Evolutionary conservation across 1,140 invertebrate species (phyloP).

Genomic region (Drosophila mayri): DNA sequence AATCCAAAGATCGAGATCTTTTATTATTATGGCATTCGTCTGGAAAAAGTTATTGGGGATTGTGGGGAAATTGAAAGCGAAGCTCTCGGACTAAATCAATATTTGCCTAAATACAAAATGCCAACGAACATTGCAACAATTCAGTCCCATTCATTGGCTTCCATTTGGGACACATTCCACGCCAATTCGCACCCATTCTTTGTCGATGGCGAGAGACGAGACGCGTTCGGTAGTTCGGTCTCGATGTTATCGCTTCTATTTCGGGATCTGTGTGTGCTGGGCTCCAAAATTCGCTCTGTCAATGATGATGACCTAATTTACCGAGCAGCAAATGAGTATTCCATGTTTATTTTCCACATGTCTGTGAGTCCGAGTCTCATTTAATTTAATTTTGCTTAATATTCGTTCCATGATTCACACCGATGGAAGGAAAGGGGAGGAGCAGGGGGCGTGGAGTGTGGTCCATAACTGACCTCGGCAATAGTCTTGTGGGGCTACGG

Average conservation of each 20-base stretch:
- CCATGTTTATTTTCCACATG: slow-evolving; percentile 33
- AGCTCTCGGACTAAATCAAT: slow-evolving; percentile 3
- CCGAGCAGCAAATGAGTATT: slow-evolving; percentile 19
- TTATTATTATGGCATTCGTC: slow-evolving; percentile 37
- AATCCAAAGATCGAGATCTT: slow-evolving; percentile 30
- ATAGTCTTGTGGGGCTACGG: slow-evolving; percentile 36
- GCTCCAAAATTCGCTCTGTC: slow-evolving; percentile 41
- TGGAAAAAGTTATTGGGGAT: slow-evolving; percentile 12
- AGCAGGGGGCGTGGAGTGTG: background rate
- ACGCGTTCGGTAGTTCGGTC: slow-evolving; percentile 5
- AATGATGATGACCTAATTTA: slow-evolving; percentile 71
- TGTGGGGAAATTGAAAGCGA: background rate
- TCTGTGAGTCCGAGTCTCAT: slow-evolving; percentile 20
- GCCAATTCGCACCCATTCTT: slow-evolving; percentile 19
- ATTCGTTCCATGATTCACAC: slow-evolving; percentile 52
- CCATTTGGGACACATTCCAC: slow-evolving; percentile 29
- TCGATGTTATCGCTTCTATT: slow-evolving; percentile 48
- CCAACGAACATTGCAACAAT: slow-evolving; percentile 16
- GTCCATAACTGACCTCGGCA: slow-evolving; percentile 69
- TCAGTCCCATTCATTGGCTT: slow-evolving; percentile 25
- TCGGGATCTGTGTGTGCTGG: slow-evolving; percentile 33
- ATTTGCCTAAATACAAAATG: slow-evolving; percentile 8
- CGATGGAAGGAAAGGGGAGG: background rate
- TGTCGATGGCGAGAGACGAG: slow-evolving; percentile 17
- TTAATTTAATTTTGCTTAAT: slow-evolving; percentile 33